These are phyloP conservation scores for Nymphalis polychloros DNA, from an alignment of 2,888 invertebrate genomes.

Conservation along the genomic window DNA sequence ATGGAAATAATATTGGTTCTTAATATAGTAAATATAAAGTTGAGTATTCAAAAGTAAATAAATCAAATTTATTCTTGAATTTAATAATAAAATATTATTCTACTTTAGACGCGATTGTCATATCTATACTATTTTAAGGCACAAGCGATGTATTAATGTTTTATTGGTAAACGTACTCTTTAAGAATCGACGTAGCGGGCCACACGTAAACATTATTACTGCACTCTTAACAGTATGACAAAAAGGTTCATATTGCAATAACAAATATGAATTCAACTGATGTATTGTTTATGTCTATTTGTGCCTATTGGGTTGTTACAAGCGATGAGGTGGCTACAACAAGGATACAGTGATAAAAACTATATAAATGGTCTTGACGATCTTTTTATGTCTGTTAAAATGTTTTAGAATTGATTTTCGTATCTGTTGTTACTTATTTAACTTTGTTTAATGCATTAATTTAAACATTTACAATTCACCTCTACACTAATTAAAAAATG, in stretches of 20 bases:
- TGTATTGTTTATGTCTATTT: slow-evolving; percentile 13
- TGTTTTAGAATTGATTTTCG: not conserved
- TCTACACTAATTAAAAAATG: no score
- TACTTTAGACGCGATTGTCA: not conserved
- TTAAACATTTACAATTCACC: no score
- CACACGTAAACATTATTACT: slow-evolving; percentile 36
- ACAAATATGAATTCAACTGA: slow-evolving; percentile 2
- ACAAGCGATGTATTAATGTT: slow-evolving; percentile 53
- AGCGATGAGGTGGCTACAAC: slow-evolving; percentile 37
- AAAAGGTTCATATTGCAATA: slow-evolving; percentile 21
- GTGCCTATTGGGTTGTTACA: slow-evolving; percentile 31
- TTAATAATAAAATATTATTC: slow-evolving; percentile 24
- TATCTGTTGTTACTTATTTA: not conserved
- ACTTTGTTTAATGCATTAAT: not conserved
- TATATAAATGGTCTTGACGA: slow-evolving; percentile 24
- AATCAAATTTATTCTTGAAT: no score
- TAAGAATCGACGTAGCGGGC: slow-evolving; percentile 49
- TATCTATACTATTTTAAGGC: slow-evolving; percentile 48
- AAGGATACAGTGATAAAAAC: slow-evolving; percentile 33
- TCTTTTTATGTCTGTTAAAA: slow-evolving; percentile 10
- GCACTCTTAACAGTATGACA: slow-evolving; percentile 18
- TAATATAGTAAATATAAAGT: not conserved
- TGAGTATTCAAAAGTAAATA: no score
- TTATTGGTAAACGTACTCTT: slow-evolving; percentile 59
- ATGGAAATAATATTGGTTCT: not conserved